Evolutionary conservation across 2,113 vertebrate genomes (phyloP), one percentile per base, ranked within the genome.

Genomic region (Protobothrops mucrosquamatus): DNA sequence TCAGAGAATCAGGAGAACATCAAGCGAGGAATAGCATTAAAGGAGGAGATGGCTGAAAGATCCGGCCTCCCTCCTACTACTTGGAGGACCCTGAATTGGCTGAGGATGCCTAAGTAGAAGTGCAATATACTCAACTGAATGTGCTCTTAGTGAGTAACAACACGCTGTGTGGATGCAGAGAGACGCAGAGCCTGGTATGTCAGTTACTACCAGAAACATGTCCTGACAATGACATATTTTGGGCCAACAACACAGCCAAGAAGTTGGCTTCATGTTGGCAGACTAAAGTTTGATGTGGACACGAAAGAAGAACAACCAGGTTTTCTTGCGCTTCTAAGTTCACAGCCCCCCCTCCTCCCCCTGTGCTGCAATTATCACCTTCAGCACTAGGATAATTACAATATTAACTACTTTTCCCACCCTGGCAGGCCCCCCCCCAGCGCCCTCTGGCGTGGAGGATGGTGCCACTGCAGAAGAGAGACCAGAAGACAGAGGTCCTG

Each of bases 371-470:
- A 7, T 61, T 29, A 20, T 23, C 48, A 56, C 11, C 54, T 57
- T 81, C 54, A 43, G 24, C 9, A 2, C 69, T 3, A 29, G 7
- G 9, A 57, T 26, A 10, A 34, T 12, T 18, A 26, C 4, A 51
- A 18, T 20, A 56, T 46, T 51, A 22, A 22, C 20, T 23, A 23
- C 29, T n/a, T 11, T 29, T 14, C n/a, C 46, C 15, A 2, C 4
- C 29, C 89, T 91, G 8, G 20, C 88, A 95, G 94, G 86, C 74
- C 51, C 43, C 85, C 39, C 61, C 69, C 48, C 29, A n/a, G 93
- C 87, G 94, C 95, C 95, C 94, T 85, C 91, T 93, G 93, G 94
- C 0, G 51, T 92, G 92, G 56, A 56, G 5, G 87, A 51, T 1
- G 1, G 39, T 5, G 43, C 74, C 93, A 89, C 56, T 59, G 92